Evolutionary conservation across 2,113 vertebrate genomes (phyloP), one percentile per base, ranked within the genome.

Genomic region (Synodontis membranacea): DNA sequence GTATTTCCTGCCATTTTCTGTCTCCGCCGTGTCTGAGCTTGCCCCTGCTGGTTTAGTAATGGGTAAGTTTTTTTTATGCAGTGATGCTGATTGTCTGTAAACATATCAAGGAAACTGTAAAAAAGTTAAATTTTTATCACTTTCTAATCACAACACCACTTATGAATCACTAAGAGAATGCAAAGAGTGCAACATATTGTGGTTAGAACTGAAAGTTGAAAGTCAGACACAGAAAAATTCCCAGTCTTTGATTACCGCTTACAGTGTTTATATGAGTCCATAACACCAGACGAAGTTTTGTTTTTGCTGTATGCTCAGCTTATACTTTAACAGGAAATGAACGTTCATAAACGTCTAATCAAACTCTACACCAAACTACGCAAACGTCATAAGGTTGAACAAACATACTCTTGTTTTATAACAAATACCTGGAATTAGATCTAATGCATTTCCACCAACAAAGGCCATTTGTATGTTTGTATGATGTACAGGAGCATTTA

Each of bases 181-280:
- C 48, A 44, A 56, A 58, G 66, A 60, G 52, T 50, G 39, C 84
- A 70, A 48, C 10, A 37, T 8, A 12, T 4, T 82, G 85, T 50
- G 86, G 86, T 76, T 64, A 28, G 34, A 76, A 58, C 80, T 75
- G 42, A 86, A 82, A 86, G 68, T 64, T 37, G 31, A 82, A 58
- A 58, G 52, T 80, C 34, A 80, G 78, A 42, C 34, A 42, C 9
- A 42, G 78, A 80, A 80, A 79, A 79, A 39, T 80, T 80, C 50
- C 50, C 50, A 6, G 19, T 80, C 19, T 80, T 52, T 56, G 19
- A 25, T 5, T 39, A 37, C 37, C 39, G 78, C 78, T 80, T 80
- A 56, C 34, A 21, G 21, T 75, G 72, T 46, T 46, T 46, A 46
- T 46, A 75, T n/a, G 17, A 48, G 42, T 28, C 25, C 19, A 74